A percentile compares a stretch with the other conserved stretches of the same genome.
Evolutionary conservation across 2,797 vertebrate genomes (phyloP).

Genomic region (Chiroxiphia lanceolata): DNA sequence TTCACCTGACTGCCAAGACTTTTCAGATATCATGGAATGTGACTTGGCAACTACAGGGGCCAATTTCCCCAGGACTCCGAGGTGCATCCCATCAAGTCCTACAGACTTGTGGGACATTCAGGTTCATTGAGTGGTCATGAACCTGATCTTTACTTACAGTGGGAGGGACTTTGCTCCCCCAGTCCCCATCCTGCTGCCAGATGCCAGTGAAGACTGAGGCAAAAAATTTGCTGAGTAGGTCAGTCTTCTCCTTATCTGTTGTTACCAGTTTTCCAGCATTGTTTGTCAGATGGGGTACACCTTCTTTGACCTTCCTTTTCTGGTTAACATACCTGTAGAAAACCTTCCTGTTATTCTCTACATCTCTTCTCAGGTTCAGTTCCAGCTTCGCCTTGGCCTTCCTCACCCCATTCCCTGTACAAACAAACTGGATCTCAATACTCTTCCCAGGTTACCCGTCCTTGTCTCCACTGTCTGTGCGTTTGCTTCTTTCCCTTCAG

Average conservation of each 20-base stretch:
- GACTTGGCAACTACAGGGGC: background rate
- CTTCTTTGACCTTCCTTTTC: background rate
- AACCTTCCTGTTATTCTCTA: background rate
- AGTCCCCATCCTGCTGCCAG: background rate
- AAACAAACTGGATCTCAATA: background rate
- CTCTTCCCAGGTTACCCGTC: background rate
- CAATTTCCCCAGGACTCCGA: background rate
- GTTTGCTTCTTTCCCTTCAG: background rate
- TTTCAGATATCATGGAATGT: background rate
- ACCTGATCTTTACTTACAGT: background rate
- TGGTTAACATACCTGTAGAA: background rate
- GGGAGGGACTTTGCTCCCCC: rapidly evolving
- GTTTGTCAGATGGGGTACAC: background rate
- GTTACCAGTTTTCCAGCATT: background rate
- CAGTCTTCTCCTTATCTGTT: background rate
- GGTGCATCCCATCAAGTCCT: background rate
- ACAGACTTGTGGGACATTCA: background rate
- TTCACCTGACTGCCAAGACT: background rate
- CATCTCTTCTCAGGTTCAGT: background rate
- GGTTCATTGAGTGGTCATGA: background rate
- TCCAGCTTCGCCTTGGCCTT: background rate
- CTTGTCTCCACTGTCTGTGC: background rate
- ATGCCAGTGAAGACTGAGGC: background rate
- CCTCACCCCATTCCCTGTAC: too few species aligned
- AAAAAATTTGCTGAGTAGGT: background rate